These are phyloP conservation scores for Microtus californicus DNA, from an alignment of 2,797 vertebrate genomes.

Conservation along the genomic window DNA sequence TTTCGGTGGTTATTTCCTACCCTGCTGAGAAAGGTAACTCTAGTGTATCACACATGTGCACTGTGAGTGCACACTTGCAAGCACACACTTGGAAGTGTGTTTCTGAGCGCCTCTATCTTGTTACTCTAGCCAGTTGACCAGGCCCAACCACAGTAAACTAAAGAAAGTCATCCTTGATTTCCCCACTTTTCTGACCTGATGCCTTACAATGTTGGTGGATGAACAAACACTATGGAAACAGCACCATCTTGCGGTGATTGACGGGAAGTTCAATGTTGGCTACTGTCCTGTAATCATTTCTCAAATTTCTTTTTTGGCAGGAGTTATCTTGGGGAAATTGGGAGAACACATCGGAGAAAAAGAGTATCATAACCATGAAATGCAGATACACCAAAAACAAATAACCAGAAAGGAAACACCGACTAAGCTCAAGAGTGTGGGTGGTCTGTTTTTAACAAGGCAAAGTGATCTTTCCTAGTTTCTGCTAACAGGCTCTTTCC, in stretches of 20 bases:
- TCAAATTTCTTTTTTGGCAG: background rate
- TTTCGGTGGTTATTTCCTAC: background rate
- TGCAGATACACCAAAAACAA: background rate
- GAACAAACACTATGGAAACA: background rate
- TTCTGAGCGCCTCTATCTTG: background rate
- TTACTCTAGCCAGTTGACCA: background rate
- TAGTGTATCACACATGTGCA: background rate
- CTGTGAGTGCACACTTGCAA: background rate
- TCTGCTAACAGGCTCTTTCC: background rate
- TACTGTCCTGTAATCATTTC: background rate
- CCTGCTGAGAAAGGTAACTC: background rate
- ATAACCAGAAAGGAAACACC: background rate
- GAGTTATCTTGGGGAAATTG: background rate
- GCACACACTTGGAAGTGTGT: background rate
- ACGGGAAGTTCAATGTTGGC: background rate
- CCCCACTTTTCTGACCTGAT: background rate
- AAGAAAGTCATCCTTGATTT: background rate
- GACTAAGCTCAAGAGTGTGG: background rate
- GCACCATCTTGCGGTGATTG: slow-evolving; percentile 46
- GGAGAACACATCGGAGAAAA: background rate
- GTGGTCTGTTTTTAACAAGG: background rate
- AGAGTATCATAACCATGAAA: background rate
- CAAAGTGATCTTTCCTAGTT: background rate
- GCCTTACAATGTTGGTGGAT: background rate
- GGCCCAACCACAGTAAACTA: background rate